A percentile compares a stretch with the other conserved stretches of the same genome.
Conservation (phyloP, 2,797 vertebrate species). For the Platyrinchus mystaceus region DNA sequence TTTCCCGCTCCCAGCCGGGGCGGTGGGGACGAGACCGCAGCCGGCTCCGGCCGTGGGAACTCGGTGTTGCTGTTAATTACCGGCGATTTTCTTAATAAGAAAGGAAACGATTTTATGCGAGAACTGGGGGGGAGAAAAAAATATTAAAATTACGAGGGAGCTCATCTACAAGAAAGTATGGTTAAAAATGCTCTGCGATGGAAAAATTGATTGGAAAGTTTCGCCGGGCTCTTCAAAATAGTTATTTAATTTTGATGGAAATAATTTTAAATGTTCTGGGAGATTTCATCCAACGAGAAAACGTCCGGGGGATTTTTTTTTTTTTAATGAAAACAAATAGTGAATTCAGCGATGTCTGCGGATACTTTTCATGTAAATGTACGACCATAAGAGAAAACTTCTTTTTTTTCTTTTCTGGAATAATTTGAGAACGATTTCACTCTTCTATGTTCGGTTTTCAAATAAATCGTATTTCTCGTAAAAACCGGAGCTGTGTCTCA, state of each 20-base stretch:
- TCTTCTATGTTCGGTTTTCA: not conserved
- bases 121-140: accelerated
- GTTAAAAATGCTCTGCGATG: not conserved
- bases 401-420: not conserved
- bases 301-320: not conserved
- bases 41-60: conserved; percentile 32
- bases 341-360: not conserved
- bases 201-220: not conserved
- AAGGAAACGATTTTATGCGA: conserved; percentile 38
- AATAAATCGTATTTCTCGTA: not conserved
- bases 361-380: not conserved
- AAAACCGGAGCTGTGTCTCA: not conserved
- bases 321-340: not conserved
- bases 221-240: not conserved
- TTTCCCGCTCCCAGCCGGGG: not conserved
- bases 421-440: conserved; percentile 1
- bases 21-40: not conserved
- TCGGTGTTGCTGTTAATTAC: not conserved
- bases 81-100: conserved; percentile 31
- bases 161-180: not conserved
- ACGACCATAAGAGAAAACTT: not conserved
- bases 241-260: not conserved
- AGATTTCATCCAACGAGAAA: not conserved
- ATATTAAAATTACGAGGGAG: not conserved
- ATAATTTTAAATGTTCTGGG: not conserved